These are phyloP conservation scores for Panthera tigris DNA, from an alignment of 2,113 vertebrate genomes.

Conservation along the genomic window DNA sequence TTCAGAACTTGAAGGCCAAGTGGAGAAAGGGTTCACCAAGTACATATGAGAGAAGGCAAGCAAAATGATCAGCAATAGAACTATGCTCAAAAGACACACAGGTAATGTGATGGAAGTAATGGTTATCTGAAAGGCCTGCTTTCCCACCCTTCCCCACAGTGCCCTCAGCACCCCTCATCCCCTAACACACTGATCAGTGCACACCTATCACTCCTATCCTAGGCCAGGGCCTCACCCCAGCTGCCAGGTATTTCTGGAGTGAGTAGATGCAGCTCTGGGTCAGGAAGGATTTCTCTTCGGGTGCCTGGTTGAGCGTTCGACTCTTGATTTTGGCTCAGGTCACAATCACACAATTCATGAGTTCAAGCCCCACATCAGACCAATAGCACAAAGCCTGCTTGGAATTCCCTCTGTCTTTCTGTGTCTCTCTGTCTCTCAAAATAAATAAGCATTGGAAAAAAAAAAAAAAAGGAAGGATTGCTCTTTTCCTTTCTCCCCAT, in stretches of 20 bases:
- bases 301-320: too few species aligned
- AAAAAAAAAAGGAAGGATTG: not conserved
- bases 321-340: too few species aligned
- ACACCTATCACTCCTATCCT: not conserved
- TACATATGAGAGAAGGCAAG: not conserved
- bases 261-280: not conserved
- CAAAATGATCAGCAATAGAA: not conserved
- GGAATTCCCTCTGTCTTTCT: too few species aligned
- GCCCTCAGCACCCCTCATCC: not conserved
- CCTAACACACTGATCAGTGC: not conserved
- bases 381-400: too few species aligned
- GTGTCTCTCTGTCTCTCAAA: too few species aligned
- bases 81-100: not conserved
- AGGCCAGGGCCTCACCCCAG: not conserved
- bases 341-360: too few species aligned
- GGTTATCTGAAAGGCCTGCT: not conserved
- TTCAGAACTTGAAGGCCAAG: not conserved
- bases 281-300: not conserved
- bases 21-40: not conserved
- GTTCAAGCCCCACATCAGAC: too few species aligned
- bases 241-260: not conserved
- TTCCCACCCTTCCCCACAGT: not conserved
- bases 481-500: not conserved
- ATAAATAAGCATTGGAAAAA: too few species aligned
- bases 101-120: too few species aligned